Evolutionary conservation across 2,113 vertebrate species (phyloP).

Genomic region (Saguinus imperator): DNA sequence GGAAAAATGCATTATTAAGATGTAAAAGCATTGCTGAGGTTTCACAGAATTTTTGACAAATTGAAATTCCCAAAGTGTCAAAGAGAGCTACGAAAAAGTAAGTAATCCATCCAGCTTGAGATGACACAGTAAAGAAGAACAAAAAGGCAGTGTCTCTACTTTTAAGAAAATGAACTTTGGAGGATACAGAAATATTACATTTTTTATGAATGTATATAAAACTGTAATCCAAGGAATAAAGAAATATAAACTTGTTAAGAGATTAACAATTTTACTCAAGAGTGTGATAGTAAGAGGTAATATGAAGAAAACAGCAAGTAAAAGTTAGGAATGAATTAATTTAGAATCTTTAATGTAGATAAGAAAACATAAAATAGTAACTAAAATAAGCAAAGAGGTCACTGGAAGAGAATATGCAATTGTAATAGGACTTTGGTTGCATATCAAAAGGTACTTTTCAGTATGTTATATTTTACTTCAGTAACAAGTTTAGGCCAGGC

Average conservation of each 20-base stretch:
- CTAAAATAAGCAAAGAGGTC: background rate
- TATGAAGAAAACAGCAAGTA: background rate
- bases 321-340: background rate
- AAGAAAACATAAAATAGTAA: background rate
- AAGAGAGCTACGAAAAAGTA: slow-evolving; percentile 88
- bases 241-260: background rate
- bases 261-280: background rate
- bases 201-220: background rate
- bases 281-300: background rate
- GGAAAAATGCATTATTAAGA: slow-evolving; percentile 89
- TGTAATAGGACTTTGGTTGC: background rate
- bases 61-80: slow-evolving; percentile 91
- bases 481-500: background rate
- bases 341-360: background rate
- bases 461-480: background rate
- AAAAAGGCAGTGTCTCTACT: background rate
- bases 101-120: slow-evolving; percentile 52
- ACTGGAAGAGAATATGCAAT: background rate
- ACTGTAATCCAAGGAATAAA: background rate
- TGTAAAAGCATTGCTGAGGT: slow-evolving; percentile 94
- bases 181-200: background rate
- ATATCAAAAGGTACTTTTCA: background rate
- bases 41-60: slow-evolving; percentile 92
- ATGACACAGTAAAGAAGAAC: background rate
- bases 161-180: background rate